A percentile compares a stretch with the other conserved stretches of the same genome.
These are phyloP conservation scores for Myotis planiceps DNA, from an alignment of 2,797 vertebrate species.

Conservation along the genomic window DNA sequence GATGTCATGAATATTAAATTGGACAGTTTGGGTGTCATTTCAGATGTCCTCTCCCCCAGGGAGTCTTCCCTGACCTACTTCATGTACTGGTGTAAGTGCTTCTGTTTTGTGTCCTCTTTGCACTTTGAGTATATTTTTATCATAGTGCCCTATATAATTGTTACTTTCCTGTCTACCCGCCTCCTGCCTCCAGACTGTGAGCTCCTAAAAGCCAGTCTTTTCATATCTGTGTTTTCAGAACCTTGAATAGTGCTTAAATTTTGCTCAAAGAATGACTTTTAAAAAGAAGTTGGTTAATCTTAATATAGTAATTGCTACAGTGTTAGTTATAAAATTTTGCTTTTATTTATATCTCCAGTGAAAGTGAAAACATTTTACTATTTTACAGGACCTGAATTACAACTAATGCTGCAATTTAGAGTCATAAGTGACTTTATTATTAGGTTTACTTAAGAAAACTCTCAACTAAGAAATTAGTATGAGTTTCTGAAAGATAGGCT, in stretches of 20 bases:
- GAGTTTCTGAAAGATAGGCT: neutral
- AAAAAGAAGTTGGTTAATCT: neutral
- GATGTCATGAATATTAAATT: neutral
- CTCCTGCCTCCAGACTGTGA: neutral
- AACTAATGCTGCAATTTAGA: neutral
- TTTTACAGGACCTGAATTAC: neutral
- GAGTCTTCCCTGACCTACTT: neutral
- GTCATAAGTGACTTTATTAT: neutral
- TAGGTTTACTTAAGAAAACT: neutral
- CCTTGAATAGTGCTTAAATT: neutral
- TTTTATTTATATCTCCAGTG: neutral
- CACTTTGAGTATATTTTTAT: neutral
- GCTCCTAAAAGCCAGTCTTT: neutral
- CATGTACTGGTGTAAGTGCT: neutral
- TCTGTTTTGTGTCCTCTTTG: neutral
- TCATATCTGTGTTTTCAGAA: neutral
- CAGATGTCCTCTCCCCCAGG: neutral
- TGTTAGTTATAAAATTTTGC: neutral
- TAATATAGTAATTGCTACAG: neutral
- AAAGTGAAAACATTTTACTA: neutral
- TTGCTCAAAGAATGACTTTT: constrained; percentile 13
- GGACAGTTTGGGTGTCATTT: neutral
- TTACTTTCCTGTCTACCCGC: neutral
- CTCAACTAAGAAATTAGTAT: neutral
- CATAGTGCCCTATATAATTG: neutral